Base-by-base conservation (phyloP, 2,113 vertebrate genomes). In the Haemorhous mexicanus region DNA sequence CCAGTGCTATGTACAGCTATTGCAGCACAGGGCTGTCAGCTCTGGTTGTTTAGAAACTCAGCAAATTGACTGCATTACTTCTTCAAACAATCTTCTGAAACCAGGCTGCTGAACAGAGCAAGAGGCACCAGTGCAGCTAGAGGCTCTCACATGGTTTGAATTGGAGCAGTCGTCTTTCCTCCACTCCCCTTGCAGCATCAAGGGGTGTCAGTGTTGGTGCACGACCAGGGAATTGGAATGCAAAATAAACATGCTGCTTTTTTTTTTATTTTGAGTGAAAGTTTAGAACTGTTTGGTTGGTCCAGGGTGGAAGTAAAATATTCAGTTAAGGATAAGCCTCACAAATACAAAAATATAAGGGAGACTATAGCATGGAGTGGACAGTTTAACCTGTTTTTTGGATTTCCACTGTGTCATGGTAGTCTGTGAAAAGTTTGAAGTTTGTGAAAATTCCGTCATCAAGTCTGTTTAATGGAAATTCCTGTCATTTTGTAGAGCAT, bases 41-140 rank as follows among this genome's bases (percentile, higher is more conserved):
- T 77, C 88, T 90, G 1, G 2, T 95, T 84, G 68, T 10, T 70
- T 53, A 52, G 94, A 74, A 89, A 41, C 49, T 11, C 61, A 90
- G 64, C 59, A 59, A 96, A 87, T 61, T 76, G 91, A 84, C 86
- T 87, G 68, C 87, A 90, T 93, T 89, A 77, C 68, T 84, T 80
- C 75, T 94, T 95, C 93, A 88, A 76, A 83, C 78, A 63, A 52
- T 52, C 64, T 73, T 70, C 86, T 74, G 67, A 85, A 95, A 83
- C 49, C 63, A 73, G 82, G 43, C 90, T 88, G 75, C 37, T 3
- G 32, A 87, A 22, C 81, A 85, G 81, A 91, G 23, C 52, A 72
- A 62, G 81, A 84, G 74, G 77, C 89, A 94, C 30, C 33, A 44
- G 90, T 78, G 84, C 88, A 92, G 55, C 82, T 72, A 46, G 3